Evolutionary conservation across 2,797 vertebrate genomes (phyloP), one percentile per base, ranked within the genome.

Genomic region (Acipenser transmontanus): DNA sequence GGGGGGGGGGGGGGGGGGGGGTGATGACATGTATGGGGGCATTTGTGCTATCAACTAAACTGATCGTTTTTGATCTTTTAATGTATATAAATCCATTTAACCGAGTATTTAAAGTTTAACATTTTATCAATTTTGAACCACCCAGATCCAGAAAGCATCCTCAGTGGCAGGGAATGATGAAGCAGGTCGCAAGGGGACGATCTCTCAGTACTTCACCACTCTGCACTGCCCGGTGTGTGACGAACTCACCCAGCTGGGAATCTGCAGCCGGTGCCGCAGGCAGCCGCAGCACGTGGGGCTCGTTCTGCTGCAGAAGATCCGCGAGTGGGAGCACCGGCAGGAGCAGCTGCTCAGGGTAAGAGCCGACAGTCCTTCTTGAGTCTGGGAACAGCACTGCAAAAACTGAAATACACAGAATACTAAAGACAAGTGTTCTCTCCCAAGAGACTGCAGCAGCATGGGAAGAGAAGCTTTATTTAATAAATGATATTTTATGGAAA

Each of bases 201-300:
- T 99, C 77, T 96, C 95, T 2, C 97, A 99, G 65, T 99, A 98
- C 73, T 99, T 99, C 84, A 97, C 94, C 11, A 97, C 96, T 8
- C 85, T 98, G 49, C 96, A 95, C 80, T 99, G 97, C 80, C 96
- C 97, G 0, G 94, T 95, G 68, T 99, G 97, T n/a, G 94, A 98
- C 48, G 89, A 94, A 74, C 89, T 98, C 61, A 98, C 97, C 64
- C 96, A 98, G 81, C 88, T 94, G 11, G 97, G 97, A 0, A 91
- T 99, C 82, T 99, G 97, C 50, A 84, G 74, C 2, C 85, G 84
- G 64, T 99, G 97, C 78, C 88, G 96, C 1, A 87, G 86, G 20
- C 91, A 95, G 5, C 96, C 97, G 0, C 97, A 99, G 79, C 83
- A 88, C 0, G 96, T 98, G 1, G 84, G 89, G 0, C 87, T 98